Conservation (phyloP, 1,140 invertebrate species). For the Eumaeus atala region DNA sequence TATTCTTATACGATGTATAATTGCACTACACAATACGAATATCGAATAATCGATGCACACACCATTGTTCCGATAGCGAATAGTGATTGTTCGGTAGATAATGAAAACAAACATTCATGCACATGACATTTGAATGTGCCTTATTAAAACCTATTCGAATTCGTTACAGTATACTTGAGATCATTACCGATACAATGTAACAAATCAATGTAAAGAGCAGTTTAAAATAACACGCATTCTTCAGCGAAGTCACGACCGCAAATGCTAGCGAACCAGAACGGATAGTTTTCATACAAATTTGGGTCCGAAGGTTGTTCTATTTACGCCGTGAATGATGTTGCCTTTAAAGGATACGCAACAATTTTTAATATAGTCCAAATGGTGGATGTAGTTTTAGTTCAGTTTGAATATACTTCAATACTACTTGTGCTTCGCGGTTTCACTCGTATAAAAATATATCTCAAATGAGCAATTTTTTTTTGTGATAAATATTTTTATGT, state of each 20-base stretch:
- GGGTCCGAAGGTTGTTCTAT: slow-evolving; percentile 19
- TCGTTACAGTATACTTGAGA: slow-evolving; percentile 30
- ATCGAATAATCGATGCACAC: no score
- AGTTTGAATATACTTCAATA: no score
- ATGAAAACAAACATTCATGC: slow-evolving; percentile 25
- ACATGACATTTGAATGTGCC: slow-evolving; percentile 27
- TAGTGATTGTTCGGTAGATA: neutral
- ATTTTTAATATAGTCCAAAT: neutral
- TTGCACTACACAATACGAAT: no score
- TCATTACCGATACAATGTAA: slow-evolving; percentile 45
- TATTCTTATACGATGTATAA: no score
- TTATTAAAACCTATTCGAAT: slow-evolving; percentile 1
- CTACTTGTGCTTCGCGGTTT: no score
- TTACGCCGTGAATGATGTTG: slow-evolving; percentile 9
- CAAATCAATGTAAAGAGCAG: slow-evolving; percentile 36
- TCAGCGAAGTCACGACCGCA: slow-evolving; percentile 13
- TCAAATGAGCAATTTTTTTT: no score
- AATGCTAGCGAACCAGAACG: slow-evolving; percentile 14
- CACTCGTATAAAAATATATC: no score
- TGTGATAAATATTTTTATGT: no score
- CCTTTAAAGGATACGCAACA: neutral
- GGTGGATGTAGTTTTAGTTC: no score
- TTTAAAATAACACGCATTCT: slow-evolving; percentile 6
- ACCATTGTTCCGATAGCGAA: no score
- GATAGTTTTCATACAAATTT: neutral